Percentiles rank a stretch among this genome's conserved stretches.
These are phyloP conservation scores for Machimus atricapillus DNA, from an alignment of 2,888 invertebrate genomes.

Conservation along the genomic window DNA sequence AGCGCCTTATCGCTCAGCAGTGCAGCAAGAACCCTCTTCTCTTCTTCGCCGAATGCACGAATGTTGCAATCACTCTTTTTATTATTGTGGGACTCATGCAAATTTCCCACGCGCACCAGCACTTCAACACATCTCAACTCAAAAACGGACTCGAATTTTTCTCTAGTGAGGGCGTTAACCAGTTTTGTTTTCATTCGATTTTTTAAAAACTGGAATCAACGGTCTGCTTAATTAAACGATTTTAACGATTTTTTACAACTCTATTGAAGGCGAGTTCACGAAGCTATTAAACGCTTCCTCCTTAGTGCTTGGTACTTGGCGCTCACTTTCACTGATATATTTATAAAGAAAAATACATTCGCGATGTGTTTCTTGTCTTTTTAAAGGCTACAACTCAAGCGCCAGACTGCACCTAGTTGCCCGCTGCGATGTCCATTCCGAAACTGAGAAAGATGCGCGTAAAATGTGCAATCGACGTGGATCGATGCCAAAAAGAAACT, in stretches of 20 bases:
- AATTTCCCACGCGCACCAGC: not conserved
- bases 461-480: slow-evolving; percentile 3
- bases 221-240: not conserved
- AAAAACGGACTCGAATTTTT: not conserved
- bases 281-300: not conserved
- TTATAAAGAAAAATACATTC: not conserved
- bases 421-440: not conserved
- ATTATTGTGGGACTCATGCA: not conserved
- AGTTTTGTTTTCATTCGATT: not conserved
- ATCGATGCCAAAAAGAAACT: slow-evolving; percentile 27
- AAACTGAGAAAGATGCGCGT: slow-evolving; percentile 1
- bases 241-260: not conserved
- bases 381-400: not conserved
- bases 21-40: not conserved
- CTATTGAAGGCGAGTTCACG: not conserved
- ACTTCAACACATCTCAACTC: not conserved
- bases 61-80: not conserved
- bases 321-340: not conserved
- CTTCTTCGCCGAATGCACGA: not conserved
- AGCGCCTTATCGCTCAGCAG: not conserved
- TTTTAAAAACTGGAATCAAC: not conserved
- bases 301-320: not conserved
- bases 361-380: not conserved
- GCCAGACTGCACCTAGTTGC: not conserved
- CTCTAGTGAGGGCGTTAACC: not conserved